Conservation (phyloP, 2,888 invertebrate species). For the Chouioia cunea region DNA sequence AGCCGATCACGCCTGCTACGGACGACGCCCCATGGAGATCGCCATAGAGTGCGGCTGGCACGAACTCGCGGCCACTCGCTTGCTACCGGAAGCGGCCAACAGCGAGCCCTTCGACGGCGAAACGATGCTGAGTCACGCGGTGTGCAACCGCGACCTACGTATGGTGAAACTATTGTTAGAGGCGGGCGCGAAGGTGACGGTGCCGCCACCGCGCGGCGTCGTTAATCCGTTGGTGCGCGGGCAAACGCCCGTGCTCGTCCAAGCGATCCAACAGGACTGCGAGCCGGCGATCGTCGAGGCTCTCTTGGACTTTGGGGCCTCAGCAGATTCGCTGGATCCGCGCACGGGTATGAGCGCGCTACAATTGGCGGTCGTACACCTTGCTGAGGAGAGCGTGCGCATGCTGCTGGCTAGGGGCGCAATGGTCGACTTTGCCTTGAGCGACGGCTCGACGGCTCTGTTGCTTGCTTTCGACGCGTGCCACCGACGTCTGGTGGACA, state of each 20-base stretch:
- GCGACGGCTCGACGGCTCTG: conserved; percentile 3
- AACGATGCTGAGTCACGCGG: conserved; percentile 72
- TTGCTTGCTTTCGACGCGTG: background rate
- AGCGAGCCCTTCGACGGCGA: background rate
- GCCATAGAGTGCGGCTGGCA: background rate
- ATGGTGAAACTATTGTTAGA: conserved; percentile 71
- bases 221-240: too few relatives aligned
- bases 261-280: too few relatives aligned
- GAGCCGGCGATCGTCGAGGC: too few relatives aligned
- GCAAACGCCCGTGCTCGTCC: too few relatives aligned
- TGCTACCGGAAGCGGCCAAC: background rate
- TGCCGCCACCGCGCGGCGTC: too few relatives aligned
- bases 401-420: conserved; percentile 12
- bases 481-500: background rate
- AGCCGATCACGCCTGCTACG: background rate
- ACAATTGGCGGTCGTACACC: background rate
- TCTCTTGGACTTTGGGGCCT: too few relatives aligned
- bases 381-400: background rate
- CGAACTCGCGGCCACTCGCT: background rate
- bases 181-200: conserved; percentile 69
- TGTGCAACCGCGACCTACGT: conserved; percentile 71
- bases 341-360: background rate
- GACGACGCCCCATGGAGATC: conserved; percentile 2
- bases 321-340: too few relatives aligned
- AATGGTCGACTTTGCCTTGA: background rate